Base-by-base conservation (phyloP, 1,140 invertebrate species). In the Drosophila varians region DNA sequence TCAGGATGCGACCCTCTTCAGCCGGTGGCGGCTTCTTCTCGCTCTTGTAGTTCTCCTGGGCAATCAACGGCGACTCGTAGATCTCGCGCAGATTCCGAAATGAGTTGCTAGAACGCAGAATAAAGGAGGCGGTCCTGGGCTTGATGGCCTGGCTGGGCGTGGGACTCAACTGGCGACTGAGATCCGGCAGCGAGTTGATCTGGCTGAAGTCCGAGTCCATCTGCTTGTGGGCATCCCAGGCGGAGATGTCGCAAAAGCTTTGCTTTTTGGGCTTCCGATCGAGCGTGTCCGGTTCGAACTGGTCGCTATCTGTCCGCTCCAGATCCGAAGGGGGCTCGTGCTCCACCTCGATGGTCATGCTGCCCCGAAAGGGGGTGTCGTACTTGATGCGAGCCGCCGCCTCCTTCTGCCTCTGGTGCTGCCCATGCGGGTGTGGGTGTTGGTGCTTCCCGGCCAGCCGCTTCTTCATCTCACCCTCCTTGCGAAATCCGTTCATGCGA, bases 241-340 rank as follows among this genome's bases (percentile, higher is more conserved):
- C 80, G 68, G 23, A 91, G 3, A 93, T 83, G 68, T 91, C 88
- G 47, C 90, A 90, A 36, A 91, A 91, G 47, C 90, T 91, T 34
- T 90, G 89, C 78, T 95, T 96, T 72, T 92, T 93, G 34, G 95
- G 94, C 86, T 96, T 96, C n/a, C 96, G 92, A 79, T 97, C 96
- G 19, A 97, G 90, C 0, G 96, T 97, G 73, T 97, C 96, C 0
- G 96, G 96, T 87, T 97, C 96, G 77, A 96, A 97, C 52, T 93
- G 93, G 66, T 96, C 96, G 2, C 90, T 91, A 14, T 91, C 90
- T 1, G 90, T 91, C 5, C 76, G 74, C 49, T 90, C 89, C n/a
- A 90, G 45, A 21, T 91, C 90, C 8, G 88, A 90, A 1, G 84
- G 86, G 0, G 90, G 90, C 4, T 91, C 88, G 25, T 91, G 90